Percentiles rank a stretch among this genome's conserved stretches.
Evolutionary conservation across 2,888 invertebrate genomes (phyloP).

Genomic region (Dendrolimus houi): DNA sequence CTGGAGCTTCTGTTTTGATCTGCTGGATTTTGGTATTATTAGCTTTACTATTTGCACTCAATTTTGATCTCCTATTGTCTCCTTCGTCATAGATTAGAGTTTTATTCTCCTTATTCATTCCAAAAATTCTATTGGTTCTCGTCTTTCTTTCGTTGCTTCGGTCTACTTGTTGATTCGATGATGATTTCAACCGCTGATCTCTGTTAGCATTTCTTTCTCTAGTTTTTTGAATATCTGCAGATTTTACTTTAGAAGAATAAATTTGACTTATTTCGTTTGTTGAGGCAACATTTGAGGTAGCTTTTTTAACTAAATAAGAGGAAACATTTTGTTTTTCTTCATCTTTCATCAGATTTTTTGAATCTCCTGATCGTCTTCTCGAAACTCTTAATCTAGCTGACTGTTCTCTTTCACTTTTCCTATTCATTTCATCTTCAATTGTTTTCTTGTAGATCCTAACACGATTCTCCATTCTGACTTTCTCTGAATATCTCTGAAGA

Average conservation of each 20-base stretch:
- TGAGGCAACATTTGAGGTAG: constrained; percentile 22
- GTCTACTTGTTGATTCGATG: constrained; percentile 1
- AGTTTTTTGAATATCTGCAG: constrained; percentile 27
- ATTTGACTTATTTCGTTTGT: constrained; percentile 22
- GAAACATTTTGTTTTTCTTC: constrained; percentile 18
- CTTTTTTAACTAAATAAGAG: constrained; percentile 54
- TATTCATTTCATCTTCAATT: constrained; percentile 36
- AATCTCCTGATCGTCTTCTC: constrained; percentile 3
- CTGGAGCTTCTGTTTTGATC: constrained; percentile 24
- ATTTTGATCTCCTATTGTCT: constrained; percentile 22
- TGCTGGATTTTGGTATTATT: constrained; percentile 27
- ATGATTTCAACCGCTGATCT: constrained; percentile 4
- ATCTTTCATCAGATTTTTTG: constrained; percentile 17
- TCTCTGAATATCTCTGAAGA: constrained; percentile 66
- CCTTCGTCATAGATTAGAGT: constrained; percentile 1
- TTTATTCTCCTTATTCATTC: constrained; percentile 11
- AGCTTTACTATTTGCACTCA: constrained; percentile 28
- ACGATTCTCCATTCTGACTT: constrained; percentile 63
- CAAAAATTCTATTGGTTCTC: constrained; percentile 10
- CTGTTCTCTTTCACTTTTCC: constrained; percentile 25
- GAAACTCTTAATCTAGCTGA: constrained; percentile 19
- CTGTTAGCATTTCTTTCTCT: constrained; percentile 15
- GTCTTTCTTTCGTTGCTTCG: constrained; percentile 11
- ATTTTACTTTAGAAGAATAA: constrained; percentile 32
- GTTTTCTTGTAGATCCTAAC: constrained; percentile 58